Evolutionary conservation across 2,888 invertebrate species (phyloP).

Genomic region (Papilio gigon): DNA sequence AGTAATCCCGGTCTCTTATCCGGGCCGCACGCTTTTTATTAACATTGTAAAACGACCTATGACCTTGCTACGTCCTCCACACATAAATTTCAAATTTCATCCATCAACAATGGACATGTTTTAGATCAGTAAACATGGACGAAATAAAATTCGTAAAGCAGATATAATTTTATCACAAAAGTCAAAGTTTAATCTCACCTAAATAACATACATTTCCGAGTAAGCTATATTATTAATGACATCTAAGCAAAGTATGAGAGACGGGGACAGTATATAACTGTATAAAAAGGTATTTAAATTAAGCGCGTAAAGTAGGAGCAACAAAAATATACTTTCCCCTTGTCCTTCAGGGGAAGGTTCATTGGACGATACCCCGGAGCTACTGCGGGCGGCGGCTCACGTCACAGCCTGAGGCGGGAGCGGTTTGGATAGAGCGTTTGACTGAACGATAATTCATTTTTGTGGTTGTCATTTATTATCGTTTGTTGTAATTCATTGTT

Average conservation of each 20-base stretch:
- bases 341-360: constrained; percentile 67
- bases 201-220: not conserved
- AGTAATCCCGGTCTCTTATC: constrained; percentile 3
- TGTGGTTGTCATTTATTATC: too few species aligned
- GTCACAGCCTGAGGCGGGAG: constrained; percentile 43
- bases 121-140: too few species aligned
- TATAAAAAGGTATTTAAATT: constrained; percentile 37
- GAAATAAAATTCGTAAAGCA: not conserved
- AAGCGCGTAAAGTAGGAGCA: constrained; percentile 45
- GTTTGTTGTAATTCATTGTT: too few species aligned
- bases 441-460: not conserved
- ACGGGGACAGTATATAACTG: not conserved
- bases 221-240: not conserved
- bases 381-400: constrained; percentile 44
- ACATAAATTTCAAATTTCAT: too few species aligned
- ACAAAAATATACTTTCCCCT: constrained; percentile 56
- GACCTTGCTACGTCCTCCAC: too few species aligned
- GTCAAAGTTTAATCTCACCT: not conserved
- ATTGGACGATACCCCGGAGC: constrained; percentile 63
- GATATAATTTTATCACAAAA: not conserved
- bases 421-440: not conserved
- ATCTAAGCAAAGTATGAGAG: not conserved
- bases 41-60: constrained; percentile 3
- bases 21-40: constrained; percentile 7
- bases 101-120: too few species aligned